Evolutionary conservation across 2,113 vertebrate species (phyloP).

Genomic region (Pelecanus crispus): DNA sequence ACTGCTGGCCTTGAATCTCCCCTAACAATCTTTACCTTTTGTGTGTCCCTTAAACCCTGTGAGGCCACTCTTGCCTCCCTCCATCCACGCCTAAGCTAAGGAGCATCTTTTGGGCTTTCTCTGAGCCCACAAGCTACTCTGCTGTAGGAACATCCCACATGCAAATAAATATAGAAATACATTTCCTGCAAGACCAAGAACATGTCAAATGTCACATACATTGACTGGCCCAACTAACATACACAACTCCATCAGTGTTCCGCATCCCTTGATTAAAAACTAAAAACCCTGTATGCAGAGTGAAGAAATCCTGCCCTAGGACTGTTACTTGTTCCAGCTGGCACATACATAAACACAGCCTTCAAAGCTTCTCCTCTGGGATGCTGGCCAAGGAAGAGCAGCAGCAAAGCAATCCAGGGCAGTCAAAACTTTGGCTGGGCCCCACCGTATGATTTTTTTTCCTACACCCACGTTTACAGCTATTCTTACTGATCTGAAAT

Average conservation of each 20-base stretch:
- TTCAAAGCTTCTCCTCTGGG: slow-evolving; percentile 15
- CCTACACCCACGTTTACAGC: not conserved
- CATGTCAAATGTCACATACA: not conserved
- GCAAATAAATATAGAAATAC: not conserved
- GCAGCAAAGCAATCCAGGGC: not conserved
- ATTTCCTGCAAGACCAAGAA: not conserved
- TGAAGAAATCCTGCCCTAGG: not conserved
- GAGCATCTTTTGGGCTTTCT: not conserved
- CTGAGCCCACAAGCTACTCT: not conserved
- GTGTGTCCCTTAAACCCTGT: not conserved
- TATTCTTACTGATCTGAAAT: not conserved
- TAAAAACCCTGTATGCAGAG: accelerated
- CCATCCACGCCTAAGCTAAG: not conserved
- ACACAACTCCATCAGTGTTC: not conserved
- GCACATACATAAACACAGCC: not conserved
- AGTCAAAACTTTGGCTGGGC: not conserved
- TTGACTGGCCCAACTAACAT: not conserved
- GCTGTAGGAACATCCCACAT: not conserved
- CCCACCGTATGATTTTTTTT: not conserved
- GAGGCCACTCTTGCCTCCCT: not conserved
- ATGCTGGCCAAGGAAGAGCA: slow-evolving; percentile 14
- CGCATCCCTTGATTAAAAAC: not conserved
- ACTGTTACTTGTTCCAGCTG: not conserved
- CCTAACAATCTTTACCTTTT: not conserved
- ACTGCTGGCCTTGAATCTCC: not conserved